These are phyloP conservation scores for Nemopilema nomurai DNA, from an alignment of 30 jellyfish, hydroid and myxozoan genomes.

Conservation along the genomic window DNA sequence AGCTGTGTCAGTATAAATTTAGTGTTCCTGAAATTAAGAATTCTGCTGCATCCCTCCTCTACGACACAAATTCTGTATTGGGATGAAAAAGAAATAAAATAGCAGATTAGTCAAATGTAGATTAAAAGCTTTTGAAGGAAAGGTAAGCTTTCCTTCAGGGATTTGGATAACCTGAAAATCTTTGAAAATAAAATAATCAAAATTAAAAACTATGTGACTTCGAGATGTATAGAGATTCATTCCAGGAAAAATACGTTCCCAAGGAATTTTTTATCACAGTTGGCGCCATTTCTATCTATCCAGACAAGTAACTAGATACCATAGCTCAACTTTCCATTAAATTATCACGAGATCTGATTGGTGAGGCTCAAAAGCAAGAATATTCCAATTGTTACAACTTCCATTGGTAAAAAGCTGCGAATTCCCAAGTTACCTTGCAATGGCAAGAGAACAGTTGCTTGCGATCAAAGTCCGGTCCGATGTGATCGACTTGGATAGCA, in stretches of 20 bases:
- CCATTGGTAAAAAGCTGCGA: neutral
- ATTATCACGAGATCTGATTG: neutral
- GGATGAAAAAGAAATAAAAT: too few relatives aligned
- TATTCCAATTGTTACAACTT: neutral
- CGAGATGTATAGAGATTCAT: too few relatives aligned
- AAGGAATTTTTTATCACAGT: too few relatives aligned
- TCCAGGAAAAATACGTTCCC: too few relatives aligned
- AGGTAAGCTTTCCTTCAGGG: too few relatives aligned
- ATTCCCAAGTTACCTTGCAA: slow-evolving; percentile 73
- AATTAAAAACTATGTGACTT: too few relatives aligned
- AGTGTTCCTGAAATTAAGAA: slow-evolving; percentile 62
- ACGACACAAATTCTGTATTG: slow-evolving; percentile 65
- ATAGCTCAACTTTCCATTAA: too few relatives aligned
- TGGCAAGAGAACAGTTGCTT: slow-evolving; percentile 85
- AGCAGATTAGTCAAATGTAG: neutral
- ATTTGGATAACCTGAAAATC: too few relatives aligned
- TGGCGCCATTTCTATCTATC: too few relatives aligned
- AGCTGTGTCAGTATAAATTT: slow-evolving; percentile 67
- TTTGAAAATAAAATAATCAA: too few relatives aligned
- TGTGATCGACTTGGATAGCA: slow-evolving; percentile 58
- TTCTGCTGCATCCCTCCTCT: slow-evolving; percentile 77
- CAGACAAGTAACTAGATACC: too few relatives aligned
- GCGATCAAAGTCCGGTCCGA: slow-evolving; percentile 51
- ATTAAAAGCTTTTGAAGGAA: neutral
- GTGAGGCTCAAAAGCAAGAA: neutral